A percentile compares a stretch with the other conserved stretches of the same genome.
Evolutionary conservation across 2,113 vertebrate genomes (phyloP).

Genomic region (Fulmarus glacialis): DNA sequence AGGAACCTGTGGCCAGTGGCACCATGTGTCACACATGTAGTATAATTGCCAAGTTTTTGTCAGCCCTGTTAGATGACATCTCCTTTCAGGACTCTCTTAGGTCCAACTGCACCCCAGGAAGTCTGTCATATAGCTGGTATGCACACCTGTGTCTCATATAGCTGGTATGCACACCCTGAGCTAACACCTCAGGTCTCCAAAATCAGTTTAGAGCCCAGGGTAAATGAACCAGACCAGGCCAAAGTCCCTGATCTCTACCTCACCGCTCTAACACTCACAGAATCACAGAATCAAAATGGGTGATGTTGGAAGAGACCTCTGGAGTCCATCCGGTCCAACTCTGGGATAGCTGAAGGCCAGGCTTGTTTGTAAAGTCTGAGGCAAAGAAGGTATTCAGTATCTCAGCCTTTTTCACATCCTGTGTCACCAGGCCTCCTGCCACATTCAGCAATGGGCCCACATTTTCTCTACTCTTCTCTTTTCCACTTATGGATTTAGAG

Average conservation of each 20-base stretch:
- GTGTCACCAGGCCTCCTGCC: not conserved
- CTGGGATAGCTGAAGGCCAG: not conserved
- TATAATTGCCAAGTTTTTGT: not conserved
- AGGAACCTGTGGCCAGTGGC: fast-evolving
- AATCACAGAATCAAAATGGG: not conserved
- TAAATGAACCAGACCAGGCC: not conserved
- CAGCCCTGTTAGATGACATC: fast-evolving
- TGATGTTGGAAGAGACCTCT: not conserved
- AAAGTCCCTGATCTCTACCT: not conserved
- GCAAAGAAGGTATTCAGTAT: fast-evolving
- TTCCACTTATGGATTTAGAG: not conserved
- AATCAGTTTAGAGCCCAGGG: not conserved
- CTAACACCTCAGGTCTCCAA: not conserved
- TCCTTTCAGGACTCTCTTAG: not conserved
- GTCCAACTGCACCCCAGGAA: not conserved
- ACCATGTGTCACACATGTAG: fast-evolving
- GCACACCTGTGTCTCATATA: fast-evolving
- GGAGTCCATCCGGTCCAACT: not conserved
- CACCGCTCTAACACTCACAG: not conserved
- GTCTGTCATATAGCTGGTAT: not conserved
- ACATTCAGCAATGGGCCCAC: not conserved
- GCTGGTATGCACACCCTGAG: not conserved
- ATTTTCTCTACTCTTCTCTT: not conserved
- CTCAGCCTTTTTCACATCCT: not conserved
- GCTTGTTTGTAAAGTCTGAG: not conserved